phyloP scores from a whole-genome alignment of 2,888 invertebrate species.

The Stomorhina lunata region DNA sequence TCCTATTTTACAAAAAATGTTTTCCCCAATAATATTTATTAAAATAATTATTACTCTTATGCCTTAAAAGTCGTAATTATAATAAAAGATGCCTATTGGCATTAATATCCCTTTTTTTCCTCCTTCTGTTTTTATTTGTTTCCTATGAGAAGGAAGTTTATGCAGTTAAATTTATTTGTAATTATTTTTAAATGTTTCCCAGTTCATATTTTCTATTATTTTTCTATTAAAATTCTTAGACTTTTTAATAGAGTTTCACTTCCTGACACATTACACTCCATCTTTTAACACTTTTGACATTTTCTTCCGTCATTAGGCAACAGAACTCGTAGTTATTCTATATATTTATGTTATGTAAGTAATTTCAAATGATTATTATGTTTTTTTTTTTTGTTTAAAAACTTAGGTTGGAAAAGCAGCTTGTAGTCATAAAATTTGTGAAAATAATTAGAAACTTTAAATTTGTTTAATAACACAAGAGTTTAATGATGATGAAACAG shows the following conservation, averaged over 20 bases:
- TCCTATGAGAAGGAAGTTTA: background rate
- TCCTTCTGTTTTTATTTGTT: background rate
- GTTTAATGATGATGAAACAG: background rate
- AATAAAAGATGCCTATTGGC: constrained; percentile 52
- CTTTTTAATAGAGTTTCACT: constrained; percentile 56
- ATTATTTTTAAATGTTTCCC: constrained; percentile 35
- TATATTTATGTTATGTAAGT: background rate
- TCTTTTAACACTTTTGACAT: constrained; percentile 28
- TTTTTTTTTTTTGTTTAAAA: constrained; percentile 68
- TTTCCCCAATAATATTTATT: too few relatives aligned
- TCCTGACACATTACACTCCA: constrained; percentile 39
- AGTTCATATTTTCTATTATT: constrained; percentile 1
- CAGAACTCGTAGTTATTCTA: background rate
- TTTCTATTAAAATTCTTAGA: background rate
- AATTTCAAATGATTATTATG: constrained; percentile 64
- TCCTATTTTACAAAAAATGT: too few relatives aligned
- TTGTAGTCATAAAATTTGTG: constrained; percentile 45
- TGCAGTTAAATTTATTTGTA: constrained; percentile 27
- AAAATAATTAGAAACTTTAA: constrained; percentile 29
- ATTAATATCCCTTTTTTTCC: constrained; percentile 50
- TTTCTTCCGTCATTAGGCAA: too few relatives aligned
- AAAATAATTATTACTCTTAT: too few relatives aligned
- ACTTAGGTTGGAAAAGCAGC: constrained; percentile 25
- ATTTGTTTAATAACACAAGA: background rate
- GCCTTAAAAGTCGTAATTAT: background rate